phyloP scores from a whole-genome alignment of 2,113 vertebrate species.

The Perccottus glenii region DNA sequence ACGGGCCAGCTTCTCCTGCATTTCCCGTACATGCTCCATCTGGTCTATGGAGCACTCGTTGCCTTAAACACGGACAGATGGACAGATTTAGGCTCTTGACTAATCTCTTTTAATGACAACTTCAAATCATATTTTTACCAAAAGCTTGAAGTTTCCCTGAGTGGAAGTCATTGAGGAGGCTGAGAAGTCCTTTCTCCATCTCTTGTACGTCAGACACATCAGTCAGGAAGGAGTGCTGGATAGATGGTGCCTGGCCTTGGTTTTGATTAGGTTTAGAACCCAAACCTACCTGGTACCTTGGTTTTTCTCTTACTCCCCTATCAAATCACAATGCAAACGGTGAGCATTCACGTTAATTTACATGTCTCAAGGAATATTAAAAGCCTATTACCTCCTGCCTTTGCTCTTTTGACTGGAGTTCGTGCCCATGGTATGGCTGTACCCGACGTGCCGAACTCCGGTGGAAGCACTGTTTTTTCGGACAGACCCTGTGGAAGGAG shows the following conservation, averaged over 20 bases:
- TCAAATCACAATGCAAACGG: conserved; percentile 8
- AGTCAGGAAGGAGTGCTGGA: conserved; percentile 95
- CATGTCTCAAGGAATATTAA: neutral
- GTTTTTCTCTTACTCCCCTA: conserved; percentile 89
- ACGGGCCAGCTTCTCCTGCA: conserved; percentile 97
- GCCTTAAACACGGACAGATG: conserved; percentile 72
- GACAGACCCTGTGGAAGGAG: conserved; percentile 51
- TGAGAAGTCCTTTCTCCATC: conserved; percentile 96
- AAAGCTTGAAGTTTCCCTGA: conserved; percentile 98
- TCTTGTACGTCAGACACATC: conserved; percentile 98
- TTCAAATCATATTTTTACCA: conserved; percentile 73
- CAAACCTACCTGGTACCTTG: conserved; percentile 71
- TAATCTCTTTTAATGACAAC: neutral
- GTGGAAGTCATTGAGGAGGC: conserved; percentile 98
- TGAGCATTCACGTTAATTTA: neutral
- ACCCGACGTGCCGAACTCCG: conserved; percentile 82
- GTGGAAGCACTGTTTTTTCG: conserved; percentile 66
- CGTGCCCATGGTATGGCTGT: conserved; percentile 79
- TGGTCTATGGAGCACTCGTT: conserved; percentile 97
- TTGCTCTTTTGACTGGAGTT: conserved; percentile 86
- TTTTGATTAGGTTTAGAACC: conserved; percentile 66
- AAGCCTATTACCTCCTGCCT: conserved; percentile 81
- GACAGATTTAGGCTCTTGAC: neutral
- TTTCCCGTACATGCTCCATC: conserved; percentile 97
- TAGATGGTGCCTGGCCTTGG: conserved; percentile 84